A percentile compares a stretch with the other conserved stretches of the same genome.
These are phyloP conservation scores for Heterotilapia buettikoferi DNA, from an alignment of 2,113 vertebrate species.

Conservation along the genomic window DNA sequence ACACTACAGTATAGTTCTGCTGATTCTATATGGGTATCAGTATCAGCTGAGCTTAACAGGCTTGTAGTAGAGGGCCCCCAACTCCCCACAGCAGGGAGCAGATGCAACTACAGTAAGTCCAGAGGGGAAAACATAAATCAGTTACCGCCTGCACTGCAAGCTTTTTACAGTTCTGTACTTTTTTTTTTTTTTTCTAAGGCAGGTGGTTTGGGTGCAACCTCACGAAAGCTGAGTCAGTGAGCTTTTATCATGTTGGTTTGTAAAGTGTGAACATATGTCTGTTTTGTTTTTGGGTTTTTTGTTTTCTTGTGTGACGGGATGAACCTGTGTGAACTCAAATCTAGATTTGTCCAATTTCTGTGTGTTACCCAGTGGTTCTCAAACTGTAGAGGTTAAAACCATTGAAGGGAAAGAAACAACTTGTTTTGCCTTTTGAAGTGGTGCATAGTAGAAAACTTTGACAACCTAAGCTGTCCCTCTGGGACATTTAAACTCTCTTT, in stretches of 20 bases:
- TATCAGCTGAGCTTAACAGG: background rate
- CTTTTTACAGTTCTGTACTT: background rate
- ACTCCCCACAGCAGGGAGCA: background rate
- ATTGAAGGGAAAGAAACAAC: background rate
- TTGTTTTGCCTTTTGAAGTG: background rate
- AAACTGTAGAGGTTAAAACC: background rate
- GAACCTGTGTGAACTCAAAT: background rate
- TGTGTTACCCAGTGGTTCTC: background rate
- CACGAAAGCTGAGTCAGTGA: background rate
- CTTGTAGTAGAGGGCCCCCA: background rate
- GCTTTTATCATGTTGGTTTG: background rate
- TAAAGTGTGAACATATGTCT: background rate
- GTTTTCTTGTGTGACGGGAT: background rate
- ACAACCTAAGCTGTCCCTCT: background rate
- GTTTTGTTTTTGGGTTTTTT: fast-evolving
- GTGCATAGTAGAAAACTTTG: background rate
- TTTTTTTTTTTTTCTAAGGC: fast-evolving
- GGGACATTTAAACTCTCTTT: background rate
- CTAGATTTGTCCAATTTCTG: background rate
- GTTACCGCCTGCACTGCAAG: background rate
- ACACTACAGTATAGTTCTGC: background rate
- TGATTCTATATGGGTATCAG: background rate
- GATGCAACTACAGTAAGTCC: background rate
- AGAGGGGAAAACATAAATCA: background rate
- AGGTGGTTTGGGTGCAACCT: background rate